These are phyloP conservation scores for Labeo rohita DNA, from an alignment of 2,113 vertebrate genomes.

Conservation along the genomic window DNA sequence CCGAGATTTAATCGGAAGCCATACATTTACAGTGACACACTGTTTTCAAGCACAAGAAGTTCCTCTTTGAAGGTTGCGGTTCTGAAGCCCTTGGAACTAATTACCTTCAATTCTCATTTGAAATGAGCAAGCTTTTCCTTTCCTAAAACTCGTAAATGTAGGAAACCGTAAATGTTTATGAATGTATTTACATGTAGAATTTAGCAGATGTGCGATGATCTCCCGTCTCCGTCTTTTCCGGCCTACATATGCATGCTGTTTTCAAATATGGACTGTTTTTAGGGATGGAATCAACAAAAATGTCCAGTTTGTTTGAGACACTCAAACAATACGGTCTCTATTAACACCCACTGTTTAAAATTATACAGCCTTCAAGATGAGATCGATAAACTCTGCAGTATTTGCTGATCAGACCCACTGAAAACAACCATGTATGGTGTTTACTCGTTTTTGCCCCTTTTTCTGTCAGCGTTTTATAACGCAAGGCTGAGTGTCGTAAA, in stretches of 20 bases:
- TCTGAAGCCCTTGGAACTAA: constrained; percentile 14
- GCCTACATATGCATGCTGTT: background rate
- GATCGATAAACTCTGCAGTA: constrained; percentile 39
- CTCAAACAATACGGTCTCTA: background rate
- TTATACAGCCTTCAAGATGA: constrained; percentile 9
- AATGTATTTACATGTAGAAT: background rate
- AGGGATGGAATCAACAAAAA: background rate
- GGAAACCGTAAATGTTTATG: constrained; percentile 17
- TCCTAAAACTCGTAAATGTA: background rate
- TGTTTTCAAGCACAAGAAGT: background rate
- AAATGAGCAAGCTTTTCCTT: constrained; percentile 8
- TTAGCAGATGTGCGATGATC: background rate
- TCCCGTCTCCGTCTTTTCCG: background rate
- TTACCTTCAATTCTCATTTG: background rate
- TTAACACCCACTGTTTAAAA: constrained; percentile 24
- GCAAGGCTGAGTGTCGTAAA: constrained; percentile 45
- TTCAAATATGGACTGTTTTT: background rate
- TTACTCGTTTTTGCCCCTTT: constrained; percentile 30
- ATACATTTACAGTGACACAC: background rate
- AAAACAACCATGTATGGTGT: constrained; percentile 50
- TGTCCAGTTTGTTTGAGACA: constrained; percentile 20
- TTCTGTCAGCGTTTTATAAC: background rate
- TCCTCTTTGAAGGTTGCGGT: constrained; percentile 4
- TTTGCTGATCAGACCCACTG: constrained; percentile 29
- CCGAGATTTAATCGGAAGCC: background rate